Percentiles rank a stretch among this genome's conserved stretches.
Conservation (phyloP, 2,888 invertebrate genomes). For the Apamea epomidion region DNA sequence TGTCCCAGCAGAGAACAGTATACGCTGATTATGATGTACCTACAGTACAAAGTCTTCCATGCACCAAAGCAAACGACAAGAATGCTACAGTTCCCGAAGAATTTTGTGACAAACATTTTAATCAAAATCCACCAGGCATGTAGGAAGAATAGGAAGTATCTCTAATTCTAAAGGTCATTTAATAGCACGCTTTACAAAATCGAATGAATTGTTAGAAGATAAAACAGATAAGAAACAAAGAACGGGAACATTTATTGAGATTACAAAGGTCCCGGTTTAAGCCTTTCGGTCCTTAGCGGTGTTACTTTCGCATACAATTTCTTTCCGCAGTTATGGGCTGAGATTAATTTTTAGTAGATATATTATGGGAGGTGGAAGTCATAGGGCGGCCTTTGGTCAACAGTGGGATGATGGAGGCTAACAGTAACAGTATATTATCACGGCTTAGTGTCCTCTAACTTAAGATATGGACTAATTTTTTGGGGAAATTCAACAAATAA, state of each 20-base stretch:
- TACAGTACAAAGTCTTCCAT: neutral
- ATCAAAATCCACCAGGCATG: neutral
- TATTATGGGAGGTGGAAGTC: neutral
- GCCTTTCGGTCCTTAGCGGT: constrained; percentile 65
- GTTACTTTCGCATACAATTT: constrained; percentile 55
- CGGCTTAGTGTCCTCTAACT: no score
- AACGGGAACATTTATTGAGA: constrained; percentile 69
- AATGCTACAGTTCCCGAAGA: neutral
- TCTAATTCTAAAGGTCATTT: constrained; percentile 8
- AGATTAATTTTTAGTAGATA: constrained; percentile 22
- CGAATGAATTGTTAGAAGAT: constrained; percentile 54
- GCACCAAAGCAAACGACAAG: neutral
- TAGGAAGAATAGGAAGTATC: neutral
- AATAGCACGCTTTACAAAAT: constrained; percentile 32
- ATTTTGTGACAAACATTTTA: neutral
- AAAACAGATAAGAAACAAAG: constrained; percentile 64
- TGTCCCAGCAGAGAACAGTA: neutral
- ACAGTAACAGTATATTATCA: no score
- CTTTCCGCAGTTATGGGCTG: constrained; percentile 45
- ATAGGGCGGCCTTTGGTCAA: no score
- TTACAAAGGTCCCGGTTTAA: constrained; percentile 67
- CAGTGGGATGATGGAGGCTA: no score
- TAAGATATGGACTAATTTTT: no score
- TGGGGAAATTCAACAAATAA: no score
- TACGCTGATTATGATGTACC: neutral